phyloP scores from a whole-genome alignment of 1,140 invertebrate species.

The Muscidifurax raptorellus region DNA sequence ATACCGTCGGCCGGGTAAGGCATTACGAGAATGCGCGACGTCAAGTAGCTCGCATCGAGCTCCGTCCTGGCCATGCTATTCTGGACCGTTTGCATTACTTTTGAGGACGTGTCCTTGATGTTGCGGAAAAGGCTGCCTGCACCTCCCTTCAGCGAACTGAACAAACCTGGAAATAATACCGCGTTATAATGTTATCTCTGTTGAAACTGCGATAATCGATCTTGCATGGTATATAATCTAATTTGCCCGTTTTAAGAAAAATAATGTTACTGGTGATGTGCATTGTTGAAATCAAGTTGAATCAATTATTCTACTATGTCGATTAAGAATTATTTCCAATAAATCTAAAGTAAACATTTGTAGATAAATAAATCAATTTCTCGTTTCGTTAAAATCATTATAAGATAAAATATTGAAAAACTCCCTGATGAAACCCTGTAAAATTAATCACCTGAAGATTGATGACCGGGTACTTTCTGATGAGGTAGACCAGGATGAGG shows the following conservation, averaged over 20 bases:
- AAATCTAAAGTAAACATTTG: no score
- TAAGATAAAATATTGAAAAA: background rate
- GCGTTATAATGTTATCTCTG: no score
- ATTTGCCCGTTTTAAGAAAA: no score
- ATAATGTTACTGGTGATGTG: no score
- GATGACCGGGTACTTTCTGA: constrained; percentile 32
- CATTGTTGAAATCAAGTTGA: no score
- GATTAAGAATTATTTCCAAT: no score
- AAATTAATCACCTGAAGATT: constrained; percentile 34
- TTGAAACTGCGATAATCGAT: no score
- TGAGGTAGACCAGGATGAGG: constrained; percentile 19
- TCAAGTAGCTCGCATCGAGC: constrained; percentile 93
- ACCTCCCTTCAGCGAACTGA: constrained; percentile 88
- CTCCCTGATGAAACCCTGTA: no score
- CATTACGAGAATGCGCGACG: constrained; percentile 92
- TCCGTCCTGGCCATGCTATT: constrained; percentile 92
- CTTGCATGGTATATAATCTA: no score
- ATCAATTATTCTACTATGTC: background rate
- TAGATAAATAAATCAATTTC: no score
- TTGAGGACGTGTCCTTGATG: constrained; percentile 95
- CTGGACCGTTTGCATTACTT: constrained; percentile 97
- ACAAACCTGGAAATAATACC: constrained; percentile 79
- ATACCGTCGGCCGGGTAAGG: constrained; percentile 95
- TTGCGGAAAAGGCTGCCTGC: constrained; percentile 93
- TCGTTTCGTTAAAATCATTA: background rate